phyloP scores from a whole-genome alignment of 2,113 vertebrate genomes.

The Motacilla tschutschensis region DNA sequence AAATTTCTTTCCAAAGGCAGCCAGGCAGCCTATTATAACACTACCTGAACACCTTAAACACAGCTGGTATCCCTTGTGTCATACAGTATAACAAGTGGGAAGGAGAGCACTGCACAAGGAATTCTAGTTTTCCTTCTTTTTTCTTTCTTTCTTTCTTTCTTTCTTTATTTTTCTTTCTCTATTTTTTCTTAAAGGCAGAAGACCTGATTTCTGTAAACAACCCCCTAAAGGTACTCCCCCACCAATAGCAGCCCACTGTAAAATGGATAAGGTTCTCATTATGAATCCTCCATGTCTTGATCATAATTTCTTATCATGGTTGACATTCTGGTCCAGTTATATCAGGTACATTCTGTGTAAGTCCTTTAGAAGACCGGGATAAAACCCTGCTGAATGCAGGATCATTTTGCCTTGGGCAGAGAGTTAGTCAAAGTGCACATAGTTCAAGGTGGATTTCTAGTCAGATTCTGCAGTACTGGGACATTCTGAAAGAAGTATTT shows the following conservation, averaged over 20 bases:
- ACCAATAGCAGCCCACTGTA: slow-evolving; percentile 28
- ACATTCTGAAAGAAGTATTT: slow-evolving; percentile 59
- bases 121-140: neutral
- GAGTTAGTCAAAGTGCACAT: slow-evolving; percentile 51
- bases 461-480: slow-evolving; percentile 25
- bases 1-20: neutral
- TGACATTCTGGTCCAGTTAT: slow-evolving; percentile 63
- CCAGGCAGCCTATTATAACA: neutral
- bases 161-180: neutral
- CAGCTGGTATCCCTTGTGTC: neutral
- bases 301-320: slow-evolving; percentile 67
- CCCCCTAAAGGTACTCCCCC: slow-evolving; percentile 40
- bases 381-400: slow-evolving; percentile 57
- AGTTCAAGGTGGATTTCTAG: slow-evolving; percentile 60
- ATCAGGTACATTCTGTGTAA: slow-evolving; percentile 46
- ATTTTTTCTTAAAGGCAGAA: neutral
- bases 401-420: slow-evolving; percentile 60
- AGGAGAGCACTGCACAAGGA: neutral
- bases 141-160: neutral
- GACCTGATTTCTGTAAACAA: slow-evolving; percentile 62
- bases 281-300: slow-evolving; percentile 46
- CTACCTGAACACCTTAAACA: neutral
- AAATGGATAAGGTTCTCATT: slow-evolving; percentile 64
- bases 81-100: neutral
- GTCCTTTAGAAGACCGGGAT: slow-evolving; percentile 57